Evolutionary conservation across 1,140 invertebrate genomes (phyloP), one percentile per base, ranked within the genome.

Genomic region (Diorhabda carinulata): DNA sequence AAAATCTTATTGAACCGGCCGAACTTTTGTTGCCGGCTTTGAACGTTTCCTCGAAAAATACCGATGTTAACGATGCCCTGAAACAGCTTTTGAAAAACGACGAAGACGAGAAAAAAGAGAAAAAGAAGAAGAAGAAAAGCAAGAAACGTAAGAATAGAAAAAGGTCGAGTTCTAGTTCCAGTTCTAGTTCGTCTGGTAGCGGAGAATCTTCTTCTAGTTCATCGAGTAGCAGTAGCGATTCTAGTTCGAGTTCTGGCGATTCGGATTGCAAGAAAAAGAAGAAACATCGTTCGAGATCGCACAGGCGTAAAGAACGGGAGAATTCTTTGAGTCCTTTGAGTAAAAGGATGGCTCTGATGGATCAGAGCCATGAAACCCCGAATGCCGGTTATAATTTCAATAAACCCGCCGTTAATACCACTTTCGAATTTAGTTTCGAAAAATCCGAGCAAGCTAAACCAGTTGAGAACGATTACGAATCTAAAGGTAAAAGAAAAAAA

Each of bases 241-340:
- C 85, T 0, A 87, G 84, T 68, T 86, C 84, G 44, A 85, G 82
- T 2, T 89, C 88, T 4, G 87, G 86, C 0, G 87, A 87, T 69
- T 90, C 89, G 40, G 80, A 82, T 72, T 81, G 80, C 82, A 86
- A 87, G 77, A 86, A 87, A 75, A 82, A 82, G 4, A 87, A 89
- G 73, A 90, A 90, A 67, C 84, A 84, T 64, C 82, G 85, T 44
- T 85, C 84, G 41, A 82, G 69, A 25, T 67, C 69, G 9, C 67
- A 69, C 64, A 68, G 79, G 79, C 85, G 86, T 71, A 90, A 90
- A 79, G 88, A 90, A 71, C 87, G 71, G 3, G 71, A 91, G 61
- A 86, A 86, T 3, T 93, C 91, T 0, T 79, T 92, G 47, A 92
- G 91, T 44, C 91, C 91, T 6, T 81, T 92, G 4, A 92, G 91